Percentiles rank a stretch among this genome's conserved stretches.
phyloP scores from a whole-genome alignment of 2,888 invertebrate genomes.

The Mythimna ferrago region DNA sequence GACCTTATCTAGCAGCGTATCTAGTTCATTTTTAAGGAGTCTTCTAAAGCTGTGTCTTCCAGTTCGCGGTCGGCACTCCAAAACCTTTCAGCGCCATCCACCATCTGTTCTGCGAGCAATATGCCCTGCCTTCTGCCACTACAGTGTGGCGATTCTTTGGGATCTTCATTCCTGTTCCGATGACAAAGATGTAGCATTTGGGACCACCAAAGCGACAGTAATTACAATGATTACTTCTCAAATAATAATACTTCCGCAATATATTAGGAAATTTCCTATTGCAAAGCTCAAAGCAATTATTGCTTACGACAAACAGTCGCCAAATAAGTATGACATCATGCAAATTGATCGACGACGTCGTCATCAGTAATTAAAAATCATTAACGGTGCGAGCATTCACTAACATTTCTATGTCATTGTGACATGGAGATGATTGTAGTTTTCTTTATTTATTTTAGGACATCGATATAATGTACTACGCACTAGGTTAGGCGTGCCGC shows the following conservation, averaged over 20 bases:
- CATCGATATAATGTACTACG: no score
- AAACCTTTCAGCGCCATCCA: no score
- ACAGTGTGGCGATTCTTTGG: no score
- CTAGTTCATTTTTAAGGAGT: no score
- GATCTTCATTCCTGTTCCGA: no score
- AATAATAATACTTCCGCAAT: conserved; percentile 28
- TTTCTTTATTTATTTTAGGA: no score
- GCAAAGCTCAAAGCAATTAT: conserved; percentile 35
- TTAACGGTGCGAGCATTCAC: conserved; percentile 38
- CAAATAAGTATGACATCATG: conserved; percentile 48
- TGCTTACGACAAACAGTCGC: conserved; percentile 35
- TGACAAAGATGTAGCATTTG: not conserved
- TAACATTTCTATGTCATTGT: conserved; percentile 33
- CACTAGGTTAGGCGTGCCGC: no score
- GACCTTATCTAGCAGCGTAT: no score
- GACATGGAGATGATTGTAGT: conserved; percentile 17
- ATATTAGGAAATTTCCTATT: conserved; percentile 6
- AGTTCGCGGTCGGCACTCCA: no score
- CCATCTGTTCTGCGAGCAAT: no score
- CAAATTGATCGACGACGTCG: conserved; percentile 19
- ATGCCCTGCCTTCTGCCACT: no score
- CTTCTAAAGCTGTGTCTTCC: no score
- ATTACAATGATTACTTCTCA: not conserved
- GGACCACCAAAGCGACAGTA: not conserved
- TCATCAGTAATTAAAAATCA: conserved; percentile 53